A percentile compares a stretch with the other conserved stretches of the same genome.
phyloP scores from a whole-genome alignment of 35 echinoderm and acorn worm species.

The Diadema setosum region DNA sequence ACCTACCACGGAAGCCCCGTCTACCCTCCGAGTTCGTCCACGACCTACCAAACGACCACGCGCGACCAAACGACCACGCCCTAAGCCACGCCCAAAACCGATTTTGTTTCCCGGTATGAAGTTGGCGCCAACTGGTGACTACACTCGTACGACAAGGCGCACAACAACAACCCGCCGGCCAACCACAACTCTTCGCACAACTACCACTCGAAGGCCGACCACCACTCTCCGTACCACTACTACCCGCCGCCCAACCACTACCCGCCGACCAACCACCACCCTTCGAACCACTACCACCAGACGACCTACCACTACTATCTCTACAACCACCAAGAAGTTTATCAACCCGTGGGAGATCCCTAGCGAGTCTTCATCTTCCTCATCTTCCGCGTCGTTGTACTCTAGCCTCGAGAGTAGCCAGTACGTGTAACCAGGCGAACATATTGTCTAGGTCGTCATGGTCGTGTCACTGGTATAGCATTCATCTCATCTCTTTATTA shows the following conservation, averaged over 20 bases:
- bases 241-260: neutral
- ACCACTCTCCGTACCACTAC: neutral
- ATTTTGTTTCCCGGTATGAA: neutral
- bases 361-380: neutral
- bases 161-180: neutral
- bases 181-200: neutral
- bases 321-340: neutral
- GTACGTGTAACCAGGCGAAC: neutral
- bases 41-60: neutral
- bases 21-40: neutral
- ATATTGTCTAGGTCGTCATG: too few species aligned
- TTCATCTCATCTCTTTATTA: too few species aligned
- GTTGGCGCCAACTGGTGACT: neutral
- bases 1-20: neutral
- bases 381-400: neutral
- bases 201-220: neutral
- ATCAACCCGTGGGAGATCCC: neutral
- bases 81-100: neutral
- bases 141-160: neutral
- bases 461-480: too few species aligned
- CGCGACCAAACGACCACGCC: neutral
- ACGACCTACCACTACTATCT: neutral
- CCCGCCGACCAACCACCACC: neutral
- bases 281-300: neutral
- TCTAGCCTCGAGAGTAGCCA: neutral